phyloP scores from a whole-genome alignment of 2,797 vertebrate species.

The Epinephelus awoara region DNA sequence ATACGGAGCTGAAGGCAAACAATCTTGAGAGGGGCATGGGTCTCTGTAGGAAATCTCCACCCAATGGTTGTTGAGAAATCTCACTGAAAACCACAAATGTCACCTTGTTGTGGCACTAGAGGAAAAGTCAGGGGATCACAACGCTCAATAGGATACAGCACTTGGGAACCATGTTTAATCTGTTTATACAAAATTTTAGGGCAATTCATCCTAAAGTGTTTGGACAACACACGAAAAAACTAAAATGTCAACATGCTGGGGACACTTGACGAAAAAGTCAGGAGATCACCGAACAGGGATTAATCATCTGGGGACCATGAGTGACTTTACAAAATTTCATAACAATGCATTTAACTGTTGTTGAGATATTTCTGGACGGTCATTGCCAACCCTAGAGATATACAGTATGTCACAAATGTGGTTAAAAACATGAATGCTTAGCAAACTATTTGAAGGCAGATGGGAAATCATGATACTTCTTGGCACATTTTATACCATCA shows the following conservation, averaged over 20 bases:
- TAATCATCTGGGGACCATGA: not conserved
- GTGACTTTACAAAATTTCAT: not conserved
- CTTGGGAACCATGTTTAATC: too few relatives aligned
- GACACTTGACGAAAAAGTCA: too few relatives aligned
- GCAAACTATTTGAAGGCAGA: not conserved
- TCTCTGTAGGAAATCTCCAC: not conserved
- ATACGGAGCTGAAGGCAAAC: too few relatives aligned
- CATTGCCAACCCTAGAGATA: not conserved
- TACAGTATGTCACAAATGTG: too few relatives aligned
- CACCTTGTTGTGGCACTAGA: too few relatives aligned
- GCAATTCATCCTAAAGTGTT: too few relatives aligned
- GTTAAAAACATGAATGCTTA: not conserved
- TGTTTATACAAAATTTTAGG: too few relatives aligned
- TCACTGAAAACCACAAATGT: not conserved
- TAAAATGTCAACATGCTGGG: too few relatives aligned
- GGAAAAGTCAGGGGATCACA: too few relatives aligned
- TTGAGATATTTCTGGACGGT: not conserved
- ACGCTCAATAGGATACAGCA: too few relatives aligned
- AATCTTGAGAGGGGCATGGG: not conserved
- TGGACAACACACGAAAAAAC: too few relatives aligned
- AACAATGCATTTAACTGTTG: not conserved
- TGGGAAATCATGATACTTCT: not conserved
- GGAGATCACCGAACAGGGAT: not conserved
- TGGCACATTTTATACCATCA: not conserved
- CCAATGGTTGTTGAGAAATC: not conserved